A percentile compares a stretch with the other conserved stretches of the same genome.
Conservation (phyloP, 1,140 invertebrate genomes). For the Colletes gigas region DNA sequence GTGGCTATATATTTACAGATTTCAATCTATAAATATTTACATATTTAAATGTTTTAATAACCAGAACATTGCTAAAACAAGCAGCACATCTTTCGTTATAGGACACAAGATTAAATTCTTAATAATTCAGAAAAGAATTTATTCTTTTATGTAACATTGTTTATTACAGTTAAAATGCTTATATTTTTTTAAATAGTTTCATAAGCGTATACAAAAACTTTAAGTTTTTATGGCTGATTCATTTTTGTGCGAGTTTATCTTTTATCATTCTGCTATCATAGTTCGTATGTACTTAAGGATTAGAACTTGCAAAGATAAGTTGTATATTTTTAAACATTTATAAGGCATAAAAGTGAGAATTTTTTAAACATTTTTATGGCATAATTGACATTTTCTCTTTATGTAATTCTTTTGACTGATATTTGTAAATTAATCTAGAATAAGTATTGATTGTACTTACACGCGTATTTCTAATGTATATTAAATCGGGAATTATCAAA, state of each 20-base stretch:
- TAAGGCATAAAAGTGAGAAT: constrained; percentile 21
- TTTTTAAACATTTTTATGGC: constrained; percentile 22
- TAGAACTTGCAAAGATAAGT: constrained; percentile 5
- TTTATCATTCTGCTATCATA: constrained; percentile 17
- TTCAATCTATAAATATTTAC: not conserved
- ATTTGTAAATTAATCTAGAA: constrained; percentile 18
- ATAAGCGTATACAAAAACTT: constrained; percentile 36
- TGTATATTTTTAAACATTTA: constrained; percentile 34
- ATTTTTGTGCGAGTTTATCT: constrained; percentile 6
- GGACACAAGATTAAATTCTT: not conserved
- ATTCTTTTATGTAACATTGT: constrained; percentile 9
- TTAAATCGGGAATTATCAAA: not conserved
- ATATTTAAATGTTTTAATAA: constrained; percentile 2
- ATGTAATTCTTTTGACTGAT: constrained; percentile 30
- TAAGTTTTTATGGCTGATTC: not conserved
- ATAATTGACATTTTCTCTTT: constrained; percentile 46
- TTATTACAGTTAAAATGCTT: constrained; percentile 33
- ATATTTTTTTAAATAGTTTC: constrained; percentile 22
- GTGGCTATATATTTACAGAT: not conserved
- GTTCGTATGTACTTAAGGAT: constrained; percentile 35
- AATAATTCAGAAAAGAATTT: not conserved
- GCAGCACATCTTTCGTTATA: not conserved
- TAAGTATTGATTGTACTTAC: constrained; percentile 25
- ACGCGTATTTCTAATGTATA: not conserved
- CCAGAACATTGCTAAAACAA: not conserved